Conservation (phyloP, 92 coral and sea anemone species). For the Pocillopora meandrina region DNA sequence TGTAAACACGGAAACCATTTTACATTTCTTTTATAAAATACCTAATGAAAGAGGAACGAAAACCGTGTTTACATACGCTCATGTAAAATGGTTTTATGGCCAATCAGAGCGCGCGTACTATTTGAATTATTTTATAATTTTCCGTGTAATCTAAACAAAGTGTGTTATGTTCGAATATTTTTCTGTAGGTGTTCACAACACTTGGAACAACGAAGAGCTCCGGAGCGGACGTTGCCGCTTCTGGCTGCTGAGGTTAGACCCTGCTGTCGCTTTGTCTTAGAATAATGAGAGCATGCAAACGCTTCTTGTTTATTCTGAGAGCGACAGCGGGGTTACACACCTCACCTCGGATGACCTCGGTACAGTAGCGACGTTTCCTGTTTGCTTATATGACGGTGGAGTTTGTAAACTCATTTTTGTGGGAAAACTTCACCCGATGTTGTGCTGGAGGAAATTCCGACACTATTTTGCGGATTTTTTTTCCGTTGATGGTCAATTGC, state of each 20-base stretch:
- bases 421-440: slow-evolving; percentile 78
- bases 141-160: neutral
- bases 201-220: slow-evolving; percentile 83
- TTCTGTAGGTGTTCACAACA: slow-evolving; percentile 79
- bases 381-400: slow-evolving; percentile 69
- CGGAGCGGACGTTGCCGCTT: slow-evolving; percentile 69
- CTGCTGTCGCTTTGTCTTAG: slow-evolving; percentile 76
- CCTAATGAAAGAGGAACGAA: no score
- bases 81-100: no score
- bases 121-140: no score
- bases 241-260: slow-evolving; percentile 99
- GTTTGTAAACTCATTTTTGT: slow-evolving; percentile 70
- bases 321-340: slow-evolving; percentile 73
- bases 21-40: no score
- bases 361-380: slow-evolving; percentile 21
- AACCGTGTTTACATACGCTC: no score
- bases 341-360: slow-evolving; percentile 20
- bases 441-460: slow-evolving; percentile 6
- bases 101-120: no score
- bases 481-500: no score
- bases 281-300: slow-evolving; percentile 3
- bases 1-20: no score
- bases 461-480: neutral
- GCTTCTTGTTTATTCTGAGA: slow-evolving; percentile 39
- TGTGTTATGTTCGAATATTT: neutral